These are phyloP conservation scores for Leptopterna dolabrata DNA, from an alignment of 2,888 invertebrate species.

Conservation along the genomic window DNA sequence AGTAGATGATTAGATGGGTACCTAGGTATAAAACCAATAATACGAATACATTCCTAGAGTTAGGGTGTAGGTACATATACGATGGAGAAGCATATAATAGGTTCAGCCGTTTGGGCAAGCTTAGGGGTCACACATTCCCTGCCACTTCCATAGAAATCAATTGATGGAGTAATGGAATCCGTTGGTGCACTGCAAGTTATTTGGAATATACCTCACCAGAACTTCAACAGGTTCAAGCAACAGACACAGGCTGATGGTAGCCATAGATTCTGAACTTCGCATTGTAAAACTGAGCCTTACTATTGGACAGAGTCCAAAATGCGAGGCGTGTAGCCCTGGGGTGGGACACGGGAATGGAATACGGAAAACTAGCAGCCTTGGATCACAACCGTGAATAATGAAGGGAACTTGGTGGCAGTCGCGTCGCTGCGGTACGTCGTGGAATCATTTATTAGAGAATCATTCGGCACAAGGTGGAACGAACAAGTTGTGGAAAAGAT, in stretches of 20 bases:
- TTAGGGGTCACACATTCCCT: too few relatives aligned
- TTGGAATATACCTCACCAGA: not conserved
- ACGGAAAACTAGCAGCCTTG: constrained; percentile 23
- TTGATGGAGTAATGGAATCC: too few relatives aligned
- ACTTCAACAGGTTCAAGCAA: not conserved
- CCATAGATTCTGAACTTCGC: not conserved
- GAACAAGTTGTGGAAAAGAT: too few relatives aligned
- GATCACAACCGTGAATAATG: constrained; percentile 16
- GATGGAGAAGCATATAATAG: too few relatives aligned
- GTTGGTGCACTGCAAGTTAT: too few relatives aligned
- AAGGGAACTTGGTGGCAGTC: not conserved
- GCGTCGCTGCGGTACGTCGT: not conserved
- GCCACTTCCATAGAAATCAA: too few relatives aligned
- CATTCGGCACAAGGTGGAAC: not conserved
- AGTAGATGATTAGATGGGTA: too few relatives aligned
- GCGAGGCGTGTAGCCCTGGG: not conserved
- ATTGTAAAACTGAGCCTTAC: not conserved
- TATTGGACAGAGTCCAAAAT: constrained; percentile 37
- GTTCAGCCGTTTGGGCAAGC: too few relatives aligned
- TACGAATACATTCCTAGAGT: too few relatives aligned
- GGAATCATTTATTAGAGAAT: not conserved
- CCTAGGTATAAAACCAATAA: too few relatives aligned
- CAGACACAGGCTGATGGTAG: not conserved
- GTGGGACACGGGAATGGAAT: not conserved
- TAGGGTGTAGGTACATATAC: too few relatives aligned